phyloP scores from a whole-genome alignment of 1,140 invertebrate genomes.

The Drosophila pectinifera region DNA sequence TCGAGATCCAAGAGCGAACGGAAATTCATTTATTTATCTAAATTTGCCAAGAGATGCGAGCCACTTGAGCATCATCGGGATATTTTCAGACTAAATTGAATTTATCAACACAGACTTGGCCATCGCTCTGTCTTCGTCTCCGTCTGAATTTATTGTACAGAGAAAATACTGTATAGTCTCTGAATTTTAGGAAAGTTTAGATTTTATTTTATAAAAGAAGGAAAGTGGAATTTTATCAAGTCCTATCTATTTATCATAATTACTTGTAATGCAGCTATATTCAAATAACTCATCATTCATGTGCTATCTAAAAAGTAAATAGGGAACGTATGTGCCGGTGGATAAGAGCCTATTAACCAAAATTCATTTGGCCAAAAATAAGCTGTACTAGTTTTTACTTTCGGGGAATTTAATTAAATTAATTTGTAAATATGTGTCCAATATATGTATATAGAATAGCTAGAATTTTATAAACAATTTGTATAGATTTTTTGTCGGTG shows the following conservation, averaged over 20 bases:
- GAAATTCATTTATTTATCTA: slow-evolving; percentile 52
- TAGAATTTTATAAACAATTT: not conserved
- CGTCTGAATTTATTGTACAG: slow-evolving; percentile 36
- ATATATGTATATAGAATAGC: no score
- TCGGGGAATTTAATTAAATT: not conserved
- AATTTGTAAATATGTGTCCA: not conserved
- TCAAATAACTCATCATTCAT: not conserved
- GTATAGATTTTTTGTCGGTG: not conserved
- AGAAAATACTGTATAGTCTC: not conserved
- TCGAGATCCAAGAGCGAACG: slow-evolving; percentile 20
- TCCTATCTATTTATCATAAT: not conserved
- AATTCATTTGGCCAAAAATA: not conserved
- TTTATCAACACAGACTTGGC: slow-evolving; percentile 66
- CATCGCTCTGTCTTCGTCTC: slow-evolving; percentile 11
- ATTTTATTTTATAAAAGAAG: not conserved
- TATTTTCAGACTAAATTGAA: slow-evolving; percentile 58
- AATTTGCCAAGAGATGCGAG: slow-evolving; percentile 42
- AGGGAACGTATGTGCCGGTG: not conserved
- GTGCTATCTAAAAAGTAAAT: not conserved
- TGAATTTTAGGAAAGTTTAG: no score
- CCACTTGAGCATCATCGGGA: slow-evolving; percentile 25
- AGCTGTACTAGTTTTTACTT: not conserved
- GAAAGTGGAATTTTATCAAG: no score
- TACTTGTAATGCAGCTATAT: not conserved
- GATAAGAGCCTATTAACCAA: not conserved